phyloP scores from a whole-genome alignment of 2,797 vertebrate genomes.

The Rhinoraja longicauda region DNA sequence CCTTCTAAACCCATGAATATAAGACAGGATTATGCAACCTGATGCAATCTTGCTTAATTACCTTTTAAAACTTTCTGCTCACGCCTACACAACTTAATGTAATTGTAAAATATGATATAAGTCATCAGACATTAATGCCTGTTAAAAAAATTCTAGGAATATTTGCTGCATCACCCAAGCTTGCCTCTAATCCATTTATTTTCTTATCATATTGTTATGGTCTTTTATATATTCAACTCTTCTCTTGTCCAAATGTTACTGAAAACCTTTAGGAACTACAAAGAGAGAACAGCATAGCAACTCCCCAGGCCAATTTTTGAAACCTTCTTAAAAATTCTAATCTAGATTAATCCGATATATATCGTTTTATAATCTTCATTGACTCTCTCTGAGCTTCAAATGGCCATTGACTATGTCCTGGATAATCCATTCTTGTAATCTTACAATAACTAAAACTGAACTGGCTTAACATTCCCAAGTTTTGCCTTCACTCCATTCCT shows the following conservation, averaged over 20 bases:
- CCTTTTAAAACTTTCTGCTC: not conserved
- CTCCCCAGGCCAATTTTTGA: not conserved
- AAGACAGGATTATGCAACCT: not conserved
- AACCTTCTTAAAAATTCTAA: not conserved
- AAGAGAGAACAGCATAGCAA: not conserved
- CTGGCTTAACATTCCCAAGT: not conserved
- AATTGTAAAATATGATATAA: not conserved
- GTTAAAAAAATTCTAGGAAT: not conserved
- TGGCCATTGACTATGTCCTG: not conserved
- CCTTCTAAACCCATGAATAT: not conserved
- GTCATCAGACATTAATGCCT: not conserved
- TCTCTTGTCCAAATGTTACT: not conserved
- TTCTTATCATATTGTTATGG: no score
- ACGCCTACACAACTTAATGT: not conserved
- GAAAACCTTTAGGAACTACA: not conserved
- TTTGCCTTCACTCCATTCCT: no score
- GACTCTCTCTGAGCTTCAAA: not conserved
- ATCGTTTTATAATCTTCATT: not conserved
- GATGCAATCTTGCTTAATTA: not conserved
- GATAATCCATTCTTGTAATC: not conserved
- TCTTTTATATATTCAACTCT: not conserved
- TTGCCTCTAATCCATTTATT: no score
- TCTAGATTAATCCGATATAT: not conserved
- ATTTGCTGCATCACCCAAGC: no score
- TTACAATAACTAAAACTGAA: not conserved